phyloP scores from a whole-genome alignment of 2,113 vertebrate species.

The Callospermophilus lateralis region DNA sequence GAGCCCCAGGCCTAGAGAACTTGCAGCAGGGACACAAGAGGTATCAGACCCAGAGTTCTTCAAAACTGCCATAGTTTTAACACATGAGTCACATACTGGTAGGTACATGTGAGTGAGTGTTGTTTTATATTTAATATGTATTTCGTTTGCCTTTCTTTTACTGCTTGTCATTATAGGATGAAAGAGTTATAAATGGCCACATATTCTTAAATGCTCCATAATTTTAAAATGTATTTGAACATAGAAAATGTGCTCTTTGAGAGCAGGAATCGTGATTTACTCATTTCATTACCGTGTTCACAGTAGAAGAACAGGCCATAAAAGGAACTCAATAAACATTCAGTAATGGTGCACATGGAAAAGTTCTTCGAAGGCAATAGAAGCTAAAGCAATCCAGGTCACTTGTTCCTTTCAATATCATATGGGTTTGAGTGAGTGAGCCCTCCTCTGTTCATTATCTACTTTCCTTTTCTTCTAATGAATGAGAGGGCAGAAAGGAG shows the following conservation, averaged over 20 bases:
- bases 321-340: neutral
- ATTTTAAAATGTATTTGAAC: neutral
- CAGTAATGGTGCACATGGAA: neutral
- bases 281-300: neutral
- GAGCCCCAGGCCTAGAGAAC: neutral
- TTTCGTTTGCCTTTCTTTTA: neutral
- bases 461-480: neutral
- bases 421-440: neutral
- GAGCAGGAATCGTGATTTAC: neutral
- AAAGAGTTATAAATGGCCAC: neutral
- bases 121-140: neutral
- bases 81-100: neutral
- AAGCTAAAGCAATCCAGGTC: neutral
- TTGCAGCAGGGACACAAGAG: neutral
- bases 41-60: neutral
- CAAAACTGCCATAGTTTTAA: neutral
- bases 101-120: neutral
- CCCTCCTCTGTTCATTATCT: neutral
- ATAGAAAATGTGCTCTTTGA: neutral
- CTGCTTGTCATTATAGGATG: neutral
- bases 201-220: neutral
- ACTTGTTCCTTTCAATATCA: neutral
- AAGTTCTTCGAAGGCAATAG: neutral
- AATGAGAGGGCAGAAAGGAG: neutral
- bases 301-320: neutral